phyloP scores from a whole-genome alignment of 2,113 vertebrate genomes.

The Etia nguti region DNA sequence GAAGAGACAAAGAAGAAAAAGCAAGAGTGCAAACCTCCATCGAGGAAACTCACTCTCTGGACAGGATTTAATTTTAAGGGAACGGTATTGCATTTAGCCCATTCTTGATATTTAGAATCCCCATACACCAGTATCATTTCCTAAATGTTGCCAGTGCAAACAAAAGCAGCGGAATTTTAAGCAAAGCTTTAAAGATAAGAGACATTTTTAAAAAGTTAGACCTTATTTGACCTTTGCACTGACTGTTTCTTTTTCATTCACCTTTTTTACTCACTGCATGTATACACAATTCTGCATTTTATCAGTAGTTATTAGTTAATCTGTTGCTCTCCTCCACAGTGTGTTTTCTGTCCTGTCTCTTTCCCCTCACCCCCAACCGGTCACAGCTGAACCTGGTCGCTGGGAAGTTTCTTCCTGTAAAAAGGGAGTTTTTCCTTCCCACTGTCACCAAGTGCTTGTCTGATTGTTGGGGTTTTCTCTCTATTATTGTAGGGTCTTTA shows the following conservation, averaged over 20 bases:
- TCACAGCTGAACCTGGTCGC: neutral
- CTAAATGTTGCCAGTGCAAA: neutral
- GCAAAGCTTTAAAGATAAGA: neutral
- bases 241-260: neutral
- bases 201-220: neutral
- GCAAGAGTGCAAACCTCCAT: neutral
- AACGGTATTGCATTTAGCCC: neutral
- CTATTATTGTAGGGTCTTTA: neutral
- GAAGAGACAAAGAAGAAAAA: neutral
- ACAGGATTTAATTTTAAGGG: neutral
- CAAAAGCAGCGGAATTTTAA: neutral
- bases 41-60: neutral
- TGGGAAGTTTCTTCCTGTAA: neutral
- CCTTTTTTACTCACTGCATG: neutral
- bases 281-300: neutral
- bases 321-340: neutral
- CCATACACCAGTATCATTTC: neutral
- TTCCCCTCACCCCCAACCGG: fast-evolving
- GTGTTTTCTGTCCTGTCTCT: neutral
- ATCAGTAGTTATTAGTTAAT: neutral
- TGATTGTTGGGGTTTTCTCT: neutral
- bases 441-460: neutral
- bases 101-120: neutral
- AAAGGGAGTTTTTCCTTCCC: neutral
- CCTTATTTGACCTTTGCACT: neutral